Conservation (phyloP, 2,113 vertebrate species). For the Sprattus sprattus region DNA sequence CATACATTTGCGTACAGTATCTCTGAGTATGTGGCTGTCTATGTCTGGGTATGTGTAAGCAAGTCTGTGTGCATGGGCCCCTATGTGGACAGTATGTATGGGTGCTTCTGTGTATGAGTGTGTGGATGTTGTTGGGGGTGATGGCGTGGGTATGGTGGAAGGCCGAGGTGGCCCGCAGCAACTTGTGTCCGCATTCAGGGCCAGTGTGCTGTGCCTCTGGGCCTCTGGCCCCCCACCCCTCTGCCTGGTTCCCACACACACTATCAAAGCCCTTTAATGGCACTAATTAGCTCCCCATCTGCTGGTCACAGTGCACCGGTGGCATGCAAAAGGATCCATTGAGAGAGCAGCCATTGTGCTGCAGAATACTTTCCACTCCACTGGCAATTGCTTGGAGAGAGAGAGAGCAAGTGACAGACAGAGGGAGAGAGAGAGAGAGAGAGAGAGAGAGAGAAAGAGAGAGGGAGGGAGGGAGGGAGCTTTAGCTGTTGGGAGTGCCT, state of each 20-base stretch:
- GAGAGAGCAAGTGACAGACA: conserved; percentile 39
- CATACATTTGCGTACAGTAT: neutral
- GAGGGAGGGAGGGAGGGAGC: neutral
- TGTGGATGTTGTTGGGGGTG: neutral
- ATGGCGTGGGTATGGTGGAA: neutral
- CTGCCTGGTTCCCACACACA: conserved; percentile 80
- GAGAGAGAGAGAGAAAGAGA: conserved; percentile 17
- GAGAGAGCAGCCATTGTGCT: conserved; percentile 76
- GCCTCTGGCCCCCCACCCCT: conserved; percentile 64
- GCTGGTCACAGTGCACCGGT: conserved; percentile 80
- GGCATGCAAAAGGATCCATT: conserved; percentile 81
- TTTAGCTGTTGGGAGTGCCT: no score
- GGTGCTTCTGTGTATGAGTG: neutral
- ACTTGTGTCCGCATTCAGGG: conserved; percentile 56
- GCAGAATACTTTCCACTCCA: conserved; percentile 81
- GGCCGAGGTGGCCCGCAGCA: conserved; percentile 27
- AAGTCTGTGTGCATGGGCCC: neutral
- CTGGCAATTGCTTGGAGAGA: conserved; percentile 80
- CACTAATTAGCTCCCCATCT: conserved; percentile 85
- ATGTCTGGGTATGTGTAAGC: neutral
- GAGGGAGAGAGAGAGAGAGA: conserved; percentile 47
- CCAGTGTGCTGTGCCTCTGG: conserved; percentile 56
- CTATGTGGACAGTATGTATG: conserved; percentile 15
- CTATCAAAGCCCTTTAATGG: conserved; percentile 81
- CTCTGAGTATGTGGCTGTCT: neutral